These are phyloP conservation scores for Pantherophis vulpinus DNA, from an alignment of 2,797 vertebrate species.

Conservation along the genomic window DNA sequence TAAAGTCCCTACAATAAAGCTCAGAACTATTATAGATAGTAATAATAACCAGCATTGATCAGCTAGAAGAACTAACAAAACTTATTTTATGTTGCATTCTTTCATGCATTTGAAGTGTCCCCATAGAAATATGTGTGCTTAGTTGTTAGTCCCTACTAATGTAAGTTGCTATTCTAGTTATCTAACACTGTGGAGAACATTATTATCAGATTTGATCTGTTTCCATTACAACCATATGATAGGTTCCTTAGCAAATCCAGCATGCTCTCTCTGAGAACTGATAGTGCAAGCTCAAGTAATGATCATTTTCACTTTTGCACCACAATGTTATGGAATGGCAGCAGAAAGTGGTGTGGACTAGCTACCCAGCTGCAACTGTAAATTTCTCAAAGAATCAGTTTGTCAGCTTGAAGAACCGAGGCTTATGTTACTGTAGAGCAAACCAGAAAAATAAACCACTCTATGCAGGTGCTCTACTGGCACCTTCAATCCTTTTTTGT, in stretches of 20 bases:
- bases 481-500: not conserved
- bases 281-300: not conserved
- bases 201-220: not conserved
- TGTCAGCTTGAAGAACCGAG: not conserved
- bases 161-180: not conserved
- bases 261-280: not conserved
- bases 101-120: not conserved
- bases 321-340: not conserved
- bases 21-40: not conserved
- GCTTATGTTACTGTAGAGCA: not conserved
- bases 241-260: not conserved
- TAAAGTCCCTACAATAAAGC: not conserved
- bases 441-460: not conserved
- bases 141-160: not conserved
- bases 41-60: not conserved
- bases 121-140: not conserved
- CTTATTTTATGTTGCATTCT: not conserved
- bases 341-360: not conserved
- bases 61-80: not conserved
- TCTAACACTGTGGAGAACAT: not conserved
- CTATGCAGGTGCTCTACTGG: no score
- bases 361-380: not conserved
- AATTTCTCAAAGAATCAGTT: not conserved
- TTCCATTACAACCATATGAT: not conserved
- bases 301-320: not conserved